Base-by-base conservation (phyloP, 2,888 invertebrate species). In the Latrodectus hesperus region DNA sequence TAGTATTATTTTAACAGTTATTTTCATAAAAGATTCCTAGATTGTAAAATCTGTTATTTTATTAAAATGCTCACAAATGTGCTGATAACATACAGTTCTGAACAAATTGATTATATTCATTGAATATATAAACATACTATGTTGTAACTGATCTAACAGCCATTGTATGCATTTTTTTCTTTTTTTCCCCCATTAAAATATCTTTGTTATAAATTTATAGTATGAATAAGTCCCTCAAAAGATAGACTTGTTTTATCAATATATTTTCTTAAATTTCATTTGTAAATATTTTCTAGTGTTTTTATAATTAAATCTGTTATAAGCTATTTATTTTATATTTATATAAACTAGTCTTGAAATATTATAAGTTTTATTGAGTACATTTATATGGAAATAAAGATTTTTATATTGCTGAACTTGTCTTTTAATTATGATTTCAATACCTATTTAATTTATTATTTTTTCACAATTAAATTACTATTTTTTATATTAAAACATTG, bases 331-430 rank as follows among this genome's bases (percentile, higher is more conserved):
- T 52, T 81, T 81, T 81, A 22, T 80, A 80, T 67, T 73, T 52
- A 81, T 73, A 65, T 81, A 74, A 73, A 67, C 81, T 81, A 81
- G 81, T 81, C 81, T 81, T 81, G 81, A 74, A 81, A 81, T 81
- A 53, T 77, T 72, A 17, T 81, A 51, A 76, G 73, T 81, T 81
- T 81, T 67, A 81, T 73, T 74, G 74, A 81, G 67, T 74, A 74
- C 73, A 74, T 81, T 81, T 81, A 81, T 81, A 81, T 81, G 60
- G n/a, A 60, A 60, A 60, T 60, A 60, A 60, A 60, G 14, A 60
- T 38, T 60, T 60, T 60, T 60, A 60, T 60, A 60, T 60, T 60
- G 12, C 60, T 60, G 60, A 38, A 38, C 38, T 38, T 38, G 38
- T 38, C 38, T 38, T 38, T 38, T 38, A 38, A 1, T 38, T 6